Percentiles rank a stretch among this genome's conserved stretches.
Evolutionary conservation across 1,140 invertebrate genomes (phyloP).

Genomic region (Agrypnia vestita): DNA sequence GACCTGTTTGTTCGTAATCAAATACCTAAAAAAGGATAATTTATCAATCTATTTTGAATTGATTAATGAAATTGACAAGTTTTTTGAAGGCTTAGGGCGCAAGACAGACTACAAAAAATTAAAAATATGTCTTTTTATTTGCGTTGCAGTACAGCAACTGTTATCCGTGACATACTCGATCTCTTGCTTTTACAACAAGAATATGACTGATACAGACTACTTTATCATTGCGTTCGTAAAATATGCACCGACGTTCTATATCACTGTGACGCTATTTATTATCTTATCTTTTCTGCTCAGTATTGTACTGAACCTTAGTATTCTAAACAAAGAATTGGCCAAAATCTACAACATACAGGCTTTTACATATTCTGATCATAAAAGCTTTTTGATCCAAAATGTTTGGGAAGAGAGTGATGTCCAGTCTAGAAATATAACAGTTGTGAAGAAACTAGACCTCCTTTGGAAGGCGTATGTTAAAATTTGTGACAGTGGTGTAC

Average conservation of each 20-base stretch:
- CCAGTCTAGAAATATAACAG: background rate
- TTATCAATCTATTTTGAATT: background rate
- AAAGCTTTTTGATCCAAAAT: background rate
- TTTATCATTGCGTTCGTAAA: background rate
- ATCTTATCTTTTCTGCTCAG: background rate
- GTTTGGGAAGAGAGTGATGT: background rate
- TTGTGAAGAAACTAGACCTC: background rate
- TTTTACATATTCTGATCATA: background rate
- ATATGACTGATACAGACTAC: background rate
- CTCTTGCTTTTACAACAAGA: background rate
- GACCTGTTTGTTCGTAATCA: background rate
- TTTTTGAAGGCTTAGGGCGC: background rate
- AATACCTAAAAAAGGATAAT: background rate
- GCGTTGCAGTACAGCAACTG: background rate
- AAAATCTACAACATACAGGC: background rate
- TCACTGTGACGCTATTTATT: background rate
- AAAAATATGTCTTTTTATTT: background rate
- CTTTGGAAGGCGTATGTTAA: constrained; percentile 4
- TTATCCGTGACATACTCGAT: background rate
- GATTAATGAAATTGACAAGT: background rate
- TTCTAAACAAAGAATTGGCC: background rate
- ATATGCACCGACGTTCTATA: background rate
- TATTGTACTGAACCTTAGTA: background rate
- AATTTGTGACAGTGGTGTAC: background rate
- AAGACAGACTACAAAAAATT: background rate